Conservation (phyloP, 2,797 vertebrate genomes). For the Scomberomorus guttatus region DNA sequence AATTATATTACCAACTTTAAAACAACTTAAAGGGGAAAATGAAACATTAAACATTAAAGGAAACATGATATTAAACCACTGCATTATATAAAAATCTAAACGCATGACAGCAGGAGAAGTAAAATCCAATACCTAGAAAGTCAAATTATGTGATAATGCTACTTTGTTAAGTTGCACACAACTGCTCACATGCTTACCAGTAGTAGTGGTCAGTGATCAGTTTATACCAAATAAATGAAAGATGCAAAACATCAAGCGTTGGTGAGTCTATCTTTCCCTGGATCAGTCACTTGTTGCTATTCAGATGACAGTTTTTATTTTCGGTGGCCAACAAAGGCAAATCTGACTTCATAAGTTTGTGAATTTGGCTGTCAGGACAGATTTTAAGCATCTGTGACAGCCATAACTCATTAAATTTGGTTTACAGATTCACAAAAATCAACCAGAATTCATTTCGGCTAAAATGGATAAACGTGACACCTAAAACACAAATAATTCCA, state of each 20-base stretch:
- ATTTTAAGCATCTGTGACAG: background rate
- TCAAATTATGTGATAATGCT: background rate
- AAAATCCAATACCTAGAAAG: background rate
- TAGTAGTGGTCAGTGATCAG: background rate
- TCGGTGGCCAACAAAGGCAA: background rate
- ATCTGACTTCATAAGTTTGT: background rate
- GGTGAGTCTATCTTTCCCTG: background rate
- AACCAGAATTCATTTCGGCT: background rate
- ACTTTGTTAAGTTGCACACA: background rate
- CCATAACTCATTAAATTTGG: background rate
- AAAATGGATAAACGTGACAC: constrained; percentile 3
- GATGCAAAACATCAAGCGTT: background rate
- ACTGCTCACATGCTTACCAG: too few species aligned
- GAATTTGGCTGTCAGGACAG: background rate
- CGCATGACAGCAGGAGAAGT: background rate
- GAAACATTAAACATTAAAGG: too few species aligned
- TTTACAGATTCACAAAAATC: background rate
- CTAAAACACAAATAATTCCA: background rate
- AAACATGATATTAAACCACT: background rate
- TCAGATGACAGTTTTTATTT: background rate
- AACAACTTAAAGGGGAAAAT: too few species aligned
- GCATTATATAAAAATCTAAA: background rate
- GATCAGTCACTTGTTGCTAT: background rate
- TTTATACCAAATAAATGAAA: background rate
- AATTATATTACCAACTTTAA: too few species aligned